phyloP scores from a whole-genome alignment of 2,888 invertebrate species.

The Drymonia ruficornis region DNA sequence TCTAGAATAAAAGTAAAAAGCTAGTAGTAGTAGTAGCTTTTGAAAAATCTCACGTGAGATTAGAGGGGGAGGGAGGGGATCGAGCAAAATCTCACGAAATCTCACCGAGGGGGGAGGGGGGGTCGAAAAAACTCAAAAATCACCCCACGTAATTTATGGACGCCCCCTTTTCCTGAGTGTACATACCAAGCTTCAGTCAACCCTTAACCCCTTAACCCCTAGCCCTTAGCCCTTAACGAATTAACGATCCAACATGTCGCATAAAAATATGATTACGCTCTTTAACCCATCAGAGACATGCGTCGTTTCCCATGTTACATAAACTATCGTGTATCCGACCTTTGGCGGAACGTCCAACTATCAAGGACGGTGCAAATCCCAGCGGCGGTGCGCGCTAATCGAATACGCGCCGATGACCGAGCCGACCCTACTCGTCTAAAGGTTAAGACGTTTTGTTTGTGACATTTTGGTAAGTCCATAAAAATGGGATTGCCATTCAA shows the following conservation, averaged over 20 bases:
- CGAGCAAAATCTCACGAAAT: too few species aligned
- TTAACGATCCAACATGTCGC: not conserved
- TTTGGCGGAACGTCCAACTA: conserved; percentile 10
- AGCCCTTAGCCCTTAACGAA: too few species aligned
- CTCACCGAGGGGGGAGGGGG: too few species aligned
- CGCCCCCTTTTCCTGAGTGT: too few species aligned
- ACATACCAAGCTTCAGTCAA: too few species aligned
- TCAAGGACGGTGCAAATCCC: conserved; percentile 17
- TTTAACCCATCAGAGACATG: not conserved
- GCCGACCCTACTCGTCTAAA: conserved; percentile 33
- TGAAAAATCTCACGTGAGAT: too few species aligned
- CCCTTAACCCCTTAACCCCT: too few species aligned
- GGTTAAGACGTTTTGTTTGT: conserved; percentile 40
- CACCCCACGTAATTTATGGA: too few species aligned
- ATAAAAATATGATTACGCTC: conserved; percentile 3
- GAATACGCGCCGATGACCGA: conserved; percentile 34
- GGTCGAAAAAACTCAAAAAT: too few species aligned
- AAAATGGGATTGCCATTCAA: conserved; percentile 9
- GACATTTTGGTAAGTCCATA: conserved; percentile 34
- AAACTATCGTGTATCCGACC: conserved; percentile 10
- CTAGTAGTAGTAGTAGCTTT: too few species aligned
- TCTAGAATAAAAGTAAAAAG: too few species aligned
- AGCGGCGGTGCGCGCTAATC: conserved; percentile 32
- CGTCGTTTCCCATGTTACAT: conserved; percentile 7
- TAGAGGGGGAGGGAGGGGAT: too few species aligned